Percentiles rank a stretch among this genome's conserved stretches.
These are phyloP conservation scores for Rhinogobius similis DNA, from an alignment of 2,113 vertebrate species.

Conservation along the genomic window DNA sequence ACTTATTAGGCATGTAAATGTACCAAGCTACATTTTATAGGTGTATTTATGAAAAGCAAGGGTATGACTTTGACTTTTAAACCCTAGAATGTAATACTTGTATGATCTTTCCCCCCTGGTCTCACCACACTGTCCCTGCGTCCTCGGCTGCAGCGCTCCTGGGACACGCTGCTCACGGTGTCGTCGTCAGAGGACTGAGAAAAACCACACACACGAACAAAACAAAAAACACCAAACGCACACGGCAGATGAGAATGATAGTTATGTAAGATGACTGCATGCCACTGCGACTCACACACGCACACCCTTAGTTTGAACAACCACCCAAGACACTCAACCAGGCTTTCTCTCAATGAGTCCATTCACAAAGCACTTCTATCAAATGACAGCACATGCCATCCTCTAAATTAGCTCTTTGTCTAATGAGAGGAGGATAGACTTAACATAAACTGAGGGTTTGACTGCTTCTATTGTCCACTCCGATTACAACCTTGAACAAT, in stretches of 20 bases:
- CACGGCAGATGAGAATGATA: constrained; percentile 21
- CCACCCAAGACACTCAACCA: constrained; percentile 4
- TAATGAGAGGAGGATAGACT: neutral
- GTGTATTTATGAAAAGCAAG: neutral
- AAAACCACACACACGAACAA: constrained; percentile 30
- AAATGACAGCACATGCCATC: constrained; percentile 36
- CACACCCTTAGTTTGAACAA: constrained; percentile 20
- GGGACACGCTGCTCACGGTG: constrained; percentile 79
- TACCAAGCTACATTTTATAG: neutral
- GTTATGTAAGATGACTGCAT: constrained; percentile 26
- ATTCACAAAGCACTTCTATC: neutral
- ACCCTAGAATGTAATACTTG: neutral
- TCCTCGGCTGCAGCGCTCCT: constrained; percentile 73
- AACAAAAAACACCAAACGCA: constrained; percentile 1
- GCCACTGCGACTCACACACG: constrained; percentile 21
- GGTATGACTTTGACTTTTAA: neutral
- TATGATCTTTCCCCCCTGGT: constrained; percentile 23
- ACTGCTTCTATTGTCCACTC: neutral
- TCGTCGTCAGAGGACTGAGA: constrained; percentile 83
- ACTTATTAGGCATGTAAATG: no score
- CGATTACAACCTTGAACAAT: neutral
- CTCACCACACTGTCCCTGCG: constrained; percentile 88
- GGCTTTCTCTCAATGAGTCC: constrained; percentile 24
- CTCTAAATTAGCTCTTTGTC: neutral
- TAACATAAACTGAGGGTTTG: neutral